These are phyloP conservation scores for Caiman crocodilus DNA, from an alignment of 2,797 vertebrate genomes.

Conservation along the genomic window DNA sequence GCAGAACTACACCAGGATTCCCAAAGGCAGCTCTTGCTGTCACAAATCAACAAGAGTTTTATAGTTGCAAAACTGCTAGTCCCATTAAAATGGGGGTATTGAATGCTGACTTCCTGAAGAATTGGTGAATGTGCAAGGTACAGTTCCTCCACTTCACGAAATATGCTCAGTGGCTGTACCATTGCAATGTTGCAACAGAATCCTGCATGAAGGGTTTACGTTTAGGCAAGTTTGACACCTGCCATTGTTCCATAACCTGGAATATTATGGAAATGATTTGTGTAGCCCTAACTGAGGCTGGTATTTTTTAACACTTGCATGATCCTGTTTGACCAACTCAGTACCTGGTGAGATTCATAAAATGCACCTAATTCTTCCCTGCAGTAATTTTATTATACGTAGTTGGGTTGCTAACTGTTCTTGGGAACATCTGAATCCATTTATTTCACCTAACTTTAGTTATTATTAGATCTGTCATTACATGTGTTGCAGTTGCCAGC, in stretches of 20 bases:
- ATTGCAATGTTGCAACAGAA: neutral
- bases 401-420: neutral
- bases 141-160: neutral
- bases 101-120: neutral
- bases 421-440: neutral
- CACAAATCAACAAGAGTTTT: neutral
- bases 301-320: neutral
- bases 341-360: neutral
- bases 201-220: neutral
- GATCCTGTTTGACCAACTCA: neutral
- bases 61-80: neutral
- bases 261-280: rapidly evolving
- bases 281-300: neutral
- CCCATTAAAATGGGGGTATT: neutral
- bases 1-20: neutral
- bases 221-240: neutral
- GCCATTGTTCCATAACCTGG: neutral
- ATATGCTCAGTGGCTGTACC: neutral
- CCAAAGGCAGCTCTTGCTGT: neutral
- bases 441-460: neutral
- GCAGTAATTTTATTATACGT: neutral
- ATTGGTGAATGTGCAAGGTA: neutral
- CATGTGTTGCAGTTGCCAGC: rapidly evolving
- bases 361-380: neutral
- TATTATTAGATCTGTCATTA: neutral